Base-by-base conservation (phyloP, 2,113 vertebrate species). In the Pelobates fuscus region DNA sequence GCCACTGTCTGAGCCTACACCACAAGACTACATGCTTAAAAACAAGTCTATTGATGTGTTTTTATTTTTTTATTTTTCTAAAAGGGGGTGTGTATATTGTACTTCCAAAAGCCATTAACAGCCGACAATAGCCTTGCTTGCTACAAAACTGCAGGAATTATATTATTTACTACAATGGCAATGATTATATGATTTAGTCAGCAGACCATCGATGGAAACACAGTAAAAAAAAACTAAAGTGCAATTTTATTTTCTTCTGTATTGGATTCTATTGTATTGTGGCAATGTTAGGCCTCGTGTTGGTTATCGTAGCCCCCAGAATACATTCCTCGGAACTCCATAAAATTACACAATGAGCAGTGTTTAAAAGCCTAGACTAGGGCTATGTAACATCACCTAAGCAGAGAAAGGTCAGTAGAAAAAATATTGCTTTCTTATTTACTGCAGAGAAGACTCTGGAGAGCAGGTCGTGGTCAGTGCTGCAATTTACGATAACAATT, bases 401-500 rank as follows among this genome's bases (percentile, higher is more conserved):
- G 71, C 79, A 52, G 23, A 83, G 8, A 60, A 73, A 73, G 79
- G 58, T 72, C n/a, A n/a, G n/a, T n/a, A n/a, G n/a, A n/a, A n/a
- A n/a, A n/a, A n/a, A n/a, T n/a, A n/a, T n/a, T 76, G 77, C 84
- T 89, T 88, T 91, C 88, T 93, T 93, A 93, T 92, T 92, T 93
- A 92, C 88, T 91, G 89, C 87, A 90, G 88, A 89, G 86, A 91
- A 91, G 90, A 85, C 86, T 85, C 73, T 85, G 80, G 85, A 79
- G 67, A 67, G 25, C 63, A 60, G 75, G 77, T 63, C 68, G 70
- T 72, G 78, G 80, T 67, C 81, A 84, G 84, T 81, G 84, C 86
- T 82, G 85, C 85, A 93, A 92, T 93, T 93, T 93, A 92, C 89
- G 91, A 89, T 88, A 89, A 92, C 89, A 92, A 93, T 94, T 81